A percentile compares a stretch with the other conserved stretches of the same genome.
phyloP scores from a whole-genome alignment of 2,113 vertebrate species.

The Aviceda subcristata region DNA sequence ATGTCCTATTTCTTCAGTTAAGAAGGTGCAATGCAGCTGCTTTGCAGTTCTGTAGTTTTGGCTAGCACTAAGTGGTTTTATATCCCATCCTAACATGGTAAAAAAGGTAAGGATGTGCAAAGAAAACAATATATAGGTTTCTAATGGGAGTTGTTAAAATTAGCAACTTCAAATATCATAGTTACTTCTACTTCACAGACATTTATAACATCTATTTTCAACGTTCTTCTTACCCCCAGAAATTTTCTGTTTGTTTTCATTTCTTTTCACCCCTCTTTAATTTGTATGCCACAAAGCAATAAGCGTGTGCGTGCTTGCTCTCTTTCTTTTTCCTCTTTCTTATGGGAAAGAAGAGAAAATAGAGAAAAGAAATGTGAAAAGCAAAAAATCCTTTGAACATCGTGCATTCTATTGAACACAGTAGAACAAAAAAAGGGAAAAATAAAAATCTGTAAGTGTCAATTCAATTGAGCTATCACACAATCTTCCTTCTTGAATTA shows the following conservation, averaged over 20 bases:
- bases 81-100: background rate
- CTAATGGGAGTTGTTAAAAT: background rate
- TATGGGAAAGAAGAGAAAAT: background rate
- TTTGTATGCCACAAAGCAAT: background rate
- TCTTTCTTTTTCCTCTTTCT: background rate
- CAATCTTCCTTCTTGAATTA: background rate
- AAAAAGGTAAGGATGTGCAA: background rate
- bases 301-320: rapidly evolving
- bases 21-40: background rate
- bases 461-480: background rate
- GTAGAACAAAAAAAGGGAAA: background rate
- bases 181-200: background rate
- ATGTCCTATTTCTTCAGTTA: background rate
- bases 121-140: background rate
- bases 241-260: background rate
- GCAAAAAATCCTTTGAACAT: background rate
- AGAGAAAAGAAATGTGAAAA: background rate
- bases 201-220: background rate
- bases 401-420: background rate
- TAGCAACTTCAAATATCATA: background rate
- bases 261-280: background rate
- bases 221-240: background rate
- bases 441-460: background rate
- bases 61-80: background rate
- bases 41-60: background rate